A percentile compares a stretch with the other conserved stretches of the same genome.
Evolutionary conservation across 1,140 invertebrate species (phyloP).

Genomic region (Euwallacea similis): DNA sequence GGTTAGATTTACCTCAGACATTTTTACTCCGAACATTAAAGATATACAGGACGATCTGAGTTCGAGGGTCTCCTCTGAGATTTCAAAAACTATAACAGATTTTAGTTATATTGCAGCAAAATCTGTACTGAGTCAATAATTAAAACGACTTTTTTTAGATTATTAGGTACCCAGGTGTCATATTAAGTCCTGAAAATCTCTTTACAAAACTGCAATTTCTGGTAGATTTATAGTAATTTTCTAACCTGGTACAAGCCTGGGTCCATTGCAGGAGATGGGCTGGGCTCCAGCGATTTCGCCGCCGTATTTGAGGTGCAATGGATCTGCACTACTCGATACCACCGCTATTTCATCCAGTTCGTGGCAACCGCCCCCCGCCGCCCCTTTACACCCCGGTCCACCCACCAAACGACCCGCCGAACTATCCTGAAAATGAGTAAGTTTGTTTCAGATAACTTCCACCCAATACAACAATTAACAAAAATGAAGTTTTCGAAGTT

Average conservation of each 20-base stretch:
- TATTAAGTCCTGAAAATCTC: too few species aligned
- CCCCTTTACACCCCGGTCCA: conserved; percentile 54
- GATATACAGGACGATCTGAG: too few species aligned
- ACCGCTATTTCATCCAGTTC: conserved; percentile 79
- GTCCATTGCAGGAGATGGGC: conserved; percentile 62
- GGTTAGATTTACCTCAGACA: too few species aligned
- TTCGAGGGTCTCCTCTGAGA: too few species aligned
- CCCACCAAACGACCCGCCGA: conserved; percentile 54
- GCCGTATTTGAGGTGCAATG: conserved; percentile 65
- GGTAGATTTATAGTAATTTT: background rate
- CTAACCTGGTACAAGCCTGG: conserved; percentile 66
- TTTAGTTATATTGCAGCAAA: background rate
- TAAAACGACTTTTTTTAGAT: background rate
- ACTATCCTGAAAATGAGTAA: conserved; percentile 50
- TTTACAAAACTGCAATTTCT: too few species aligned
- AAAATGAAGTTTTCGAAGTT: too few species aligned
- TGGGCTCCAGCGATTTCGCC: conserved; percentile 38
- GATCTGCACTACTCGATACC: conserved; percentile 64
- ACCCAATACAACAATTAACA: too few species aligned
- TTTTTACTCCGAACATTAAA: too few species aligned
- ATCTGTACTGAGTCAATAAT: background rate
- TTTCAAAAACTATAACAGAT: too few species aligned
- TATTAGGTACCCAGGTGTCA: background rate
- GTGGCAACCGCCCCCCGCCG: conserved; percentile 59
- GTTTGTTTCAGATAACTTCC: background rate